A percentile compares a stretch with the other conserved stretches of the same genome.
phyloP scores from a whole-genome alignment of 2,888 invertebrate genomes.

The Azorinus chamasolen region DNA sequence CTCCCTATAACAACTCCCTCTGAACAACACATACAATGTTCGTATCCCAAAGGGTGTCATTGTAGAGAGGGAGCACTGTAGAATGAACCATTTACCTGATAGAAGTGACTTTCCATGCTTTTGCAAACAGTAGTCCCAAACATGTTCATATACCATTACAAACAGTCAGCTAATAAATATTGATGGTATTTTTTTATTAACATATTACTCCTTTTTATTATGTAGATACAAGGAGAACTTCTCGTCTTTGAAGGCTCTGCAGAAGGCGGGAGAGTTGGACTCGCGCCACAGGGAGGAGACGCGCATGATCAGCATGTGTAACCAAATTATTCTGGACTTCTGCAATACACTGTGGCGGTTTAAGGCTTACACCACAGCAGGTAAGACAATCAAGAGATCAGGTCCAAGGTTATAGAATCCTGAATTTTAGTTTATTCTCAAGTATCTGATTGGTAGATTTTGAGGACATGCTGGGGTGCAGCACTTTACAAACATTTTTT shows the following conservation, averaged over 20 bases:
- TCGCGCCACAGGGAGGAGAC: slow-evolving; percentile 6
- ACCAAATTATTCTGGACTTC: slow-evolving; percentile 45
- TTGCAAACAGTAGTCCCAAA: too few species aligned
- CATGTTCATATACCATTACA: too few species aligned
- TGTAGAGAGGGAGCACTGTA: too few species aligned
- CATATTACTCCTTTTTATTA: background rate
- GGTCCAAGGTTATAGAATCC: background rate
- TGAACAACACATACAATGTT: too few species aligned
- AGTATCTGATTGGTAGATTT: background rate
- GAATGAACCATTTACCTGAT: too few species aligned
- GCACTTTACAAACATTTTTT: too few species aligned
- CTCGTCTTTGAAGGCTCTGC: slow-evolving; percentile 25
- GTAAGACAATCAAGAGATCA: slow-evolving; percentile 5
- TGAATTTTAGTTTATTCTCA: background rate
- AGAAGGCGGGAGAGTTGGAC: slow-evolving; percentile 32
- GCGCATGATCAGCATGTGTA: slow-evolving; percentile 31
- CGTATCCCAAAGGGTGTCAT: too few species aligned
- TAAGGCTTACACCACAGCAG: slow-evolving; percentile 38
- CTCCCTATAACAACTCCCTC: too few species aligned
- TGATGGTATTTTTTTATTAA: too few species aligned
- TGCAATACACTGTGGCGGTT: slow-evolving; percentile 54
- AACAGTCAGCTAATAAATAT: too few species aligned
- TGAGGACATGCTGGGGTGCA: background rate
- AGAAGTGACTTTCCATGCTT: too few species aligned
- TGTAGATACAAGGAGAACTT: slow-evolving; percentile 54